A percentile compares a stretch with the other conserved stretches of the same genome.
phyloP scores from a whole-genome alignment of 2,113 vertebrate species.

The Gallinago media region DNA sequence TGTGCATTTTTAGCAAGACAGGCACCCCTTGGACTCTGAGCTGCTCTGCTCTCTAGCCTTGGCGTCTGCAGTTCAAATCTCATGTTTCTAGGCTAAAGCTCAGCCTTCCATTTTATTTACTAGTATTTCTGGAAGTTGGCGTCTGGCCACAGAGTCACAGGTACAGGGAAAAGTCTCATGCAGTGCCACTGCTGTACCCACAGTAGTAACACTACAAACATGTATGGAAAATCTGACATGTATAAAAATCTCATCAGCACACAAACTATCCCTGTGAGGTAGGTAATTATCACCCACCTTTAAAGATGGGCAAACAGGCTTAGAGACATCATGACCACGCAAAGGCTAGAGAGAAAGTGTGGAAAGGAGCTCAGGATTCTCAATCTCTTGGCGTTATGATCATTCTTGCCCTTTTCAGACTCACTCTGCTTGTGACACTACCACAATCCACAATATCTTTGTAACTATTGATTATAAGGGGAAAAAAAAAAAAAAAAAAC shows the following conservation, averaged over 20 bases:
- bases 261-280: slow-evolving; percentile 45
- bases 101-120: not conserved
- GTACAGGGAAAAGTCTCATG: not conserved
- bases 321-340: not conserved
- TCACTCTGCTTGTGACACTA: not conserved
- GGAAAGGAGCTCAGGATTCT: not conserved
- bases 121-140: not conserved
- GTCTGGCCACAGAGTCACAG: not conserved
- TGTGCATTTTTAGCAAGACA: not conserved
- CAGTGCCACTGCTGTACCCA: not conserved
- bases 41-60: not conserved
- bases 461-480: not conserved
- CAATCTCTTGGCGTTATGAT: not conserved
- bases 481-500: not conserved
- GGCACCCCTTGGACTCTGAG: not conserved
- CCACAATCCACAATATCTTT: not conserved
- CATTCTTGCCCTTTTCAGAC: not conserved
- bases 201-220: not conserved
- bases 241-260: not conserved
- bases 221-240: not conserved
- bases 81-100: not conserved
- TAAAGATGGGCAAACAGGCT: slow-evolving; percentile 24
- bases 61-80: not conserved
- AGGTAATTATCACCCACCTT: slow-evolving; percentile 32
- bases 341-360: not conserved